Evolutionary conservation across 2,113 vertebrate species (phyloP), one percentile per base, ranked within the genome.

Genomic region (Takifugu bimaculatus): DNA sequence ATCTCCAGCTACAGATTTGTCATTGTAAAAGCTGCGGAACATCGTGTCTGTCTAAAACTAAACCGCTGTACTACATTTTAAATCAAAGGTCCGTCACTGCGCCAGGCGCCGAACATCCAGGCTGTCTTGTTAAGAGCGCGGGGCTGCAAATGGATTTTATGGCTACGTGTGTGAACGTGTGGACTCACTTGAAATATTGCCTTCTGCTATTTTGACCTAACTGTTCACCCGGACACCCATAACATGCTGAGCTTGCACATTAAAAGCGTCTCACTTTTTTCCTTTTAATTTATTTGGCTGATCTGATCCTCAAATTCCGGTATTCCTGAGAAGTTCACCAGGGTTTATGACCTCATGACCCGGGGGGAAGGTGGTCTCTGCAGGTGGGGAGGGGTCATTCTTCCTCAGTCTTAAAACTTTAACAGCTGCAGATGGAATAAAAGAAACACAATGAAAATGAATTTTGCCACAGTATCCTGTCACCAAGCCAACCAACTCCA

Each of bases 11-110:
- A 14, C 82, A 84, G 69, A 76, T 80, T 79, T 85, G 82, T 84
- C 85, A 77, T 74, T 83, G 78, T 74, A 79, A 75, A 69, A 57
- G 68, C 77, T 84, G 81, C 69, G 78, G 68, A 89, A 87, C 85
- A 85, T 79, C 78, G 68, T 83, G 84, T 86, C 78, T 70, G 74
- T 77, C 68, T 62, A 45, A 63, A 67, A 65, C 75, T 81, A 53
- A 79, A 80, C 72, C 63, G 82, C 55, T 85, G 68, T 77, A 79
- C 26, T 58, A 84, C 77, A 85, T 74, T 73, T 87, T 74, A 83
- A 85, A 84, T 83, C 81, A 80, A 73, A 58, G 68, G 59, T 75
- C 67, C 72, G 80, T 85, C 81, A 72, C 69, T 72, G 73, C 60
- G 67, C 52, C 28, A 47, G 45, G 47, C 72, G 68, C 74, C 63